phyloP scores from a whole-genome alignment of 2,797 vertebrate genomes.

The Acanthopagrus latus region DNA sequence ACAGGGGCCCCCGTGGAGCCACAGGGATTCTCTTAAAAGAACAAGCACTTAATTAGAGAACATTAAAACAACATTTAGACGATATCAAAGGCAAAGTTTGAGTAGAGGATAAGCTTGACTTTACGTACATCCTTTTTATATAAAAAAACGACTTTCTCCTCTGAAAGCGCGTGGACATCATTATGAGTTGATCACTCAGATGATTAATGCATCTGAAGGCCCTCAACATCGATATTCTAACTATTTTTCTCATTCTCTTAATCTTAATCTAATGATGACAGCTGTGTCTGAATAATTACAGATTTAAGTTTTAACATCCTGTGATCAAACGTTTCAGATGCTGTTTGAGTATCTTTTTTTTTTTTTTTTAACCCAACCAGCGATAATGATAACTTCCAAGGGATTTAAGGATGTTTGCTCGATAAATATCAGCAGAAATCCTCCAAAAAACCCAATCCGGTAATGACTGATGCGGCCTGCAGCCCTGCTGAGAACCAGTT shows the following conservation, averaged over 20 bases:
- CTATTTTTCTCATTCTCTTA: neutral
- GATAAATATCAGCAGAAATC: constrained; percentile 26
- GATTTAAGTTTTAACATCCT: neutral
- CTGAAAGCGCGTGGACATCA: neutral
- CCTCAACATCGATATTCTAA: neutral
- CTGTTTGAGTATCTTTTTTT: constrained; percentile 12
- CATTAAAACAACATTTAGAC: constrained; percentile 25
- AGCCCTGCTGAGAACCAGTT: neutral
- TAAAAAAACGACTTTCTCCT: neutral
- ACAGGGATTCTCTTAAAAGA: neutral
- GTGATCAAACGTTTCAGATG: constrained; percentile 10
- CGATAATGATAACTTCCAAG: constrained; percentile 4
- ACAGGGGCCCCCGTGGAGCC: constrained; percentile 9
- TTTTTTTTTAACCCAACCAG: neutral
- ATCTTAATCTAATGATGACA: neutral
- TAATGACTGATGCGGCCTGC: neutral
- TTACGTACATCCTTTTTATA: constrained; percentile 21
- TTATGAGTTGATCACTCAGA: constrained; percentile 11
- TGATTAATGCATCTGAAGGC: constrained; percentile 1
- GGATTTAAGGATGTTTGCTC: constrained; percentile 1
- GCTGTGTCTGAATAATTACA: constrained; percentile 1
- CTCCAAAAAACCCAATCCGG: neutral
- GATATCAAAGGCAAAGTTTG: constrained; percentile 12
- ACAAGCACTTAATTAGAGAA: neutral
- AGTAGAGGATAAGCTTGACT: constrained; percentile 2